Percentiles rank a stretch among this genome's conserved stretches.
Conservation (phyloP, 2,113 vertebrate genomes). For the Dipodomys merriami region DNA sequence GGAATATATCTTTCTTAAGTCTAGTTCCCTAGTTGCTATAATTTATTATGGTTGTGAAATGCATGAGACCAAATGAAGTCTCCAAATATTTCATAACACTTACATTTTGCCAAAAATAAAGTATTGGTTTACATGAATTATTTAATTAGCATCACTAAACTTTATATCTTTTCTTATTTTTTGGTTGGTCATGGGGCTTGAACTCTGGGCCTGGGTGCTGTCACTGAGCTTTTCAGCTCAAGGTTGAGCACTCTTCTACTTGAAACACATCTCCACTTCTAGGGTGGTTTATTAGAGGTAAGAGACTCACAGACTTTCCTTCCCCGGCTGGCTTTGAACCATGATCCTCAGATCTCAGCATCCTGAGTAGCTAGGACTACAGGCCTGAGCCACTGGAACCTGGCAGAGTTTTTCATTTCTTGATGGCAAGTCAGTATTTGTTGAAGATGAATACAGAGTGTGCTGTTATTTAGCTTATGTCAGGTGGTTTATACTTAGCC, state of each 20-base stretch:
- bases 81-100: background rate
- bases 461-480: background rate
- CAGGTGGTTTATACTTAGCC: background rate
- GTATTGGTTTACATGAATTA: slow-evolving; percentile 6
- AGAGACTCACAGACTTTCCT: too few species aligned
- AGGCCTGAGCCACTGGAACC: too few species aligned
- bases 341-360: too few species aligned
- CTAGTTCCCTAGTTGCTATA: slow-evolving; percentile 3
- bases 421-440: background rate
- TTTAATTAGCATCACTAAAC: slow-evolving; percentile 30
- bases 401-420: background rate
- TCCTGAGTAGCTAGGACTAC: too few species aligned
- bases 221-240: too few species aligned
- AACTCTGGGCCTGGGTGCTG: too few species aligned
- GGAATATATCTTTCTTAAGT: slow-evolving; percentile 29
- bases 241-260: too few species aligned
- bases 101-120: slow-evolving; percentile 1
- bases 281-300: too few species aligned
- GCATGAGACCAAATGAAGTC: slow-evolving; percentile 25
- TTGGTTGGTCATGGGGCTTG: too few species aligned
- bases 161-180: background rate
- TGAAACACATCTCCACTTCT: too few species aligned
- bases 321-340: too few species aligned
- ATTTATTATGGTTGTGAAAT: slow-evolving; percentile 19
- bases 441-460: background rate